These are phyloP conservation scores for Zygogramma bicolorata DNA, from an alignment of 2,888 invertebrate genomes.

Conservation along the genomic window DNA sequence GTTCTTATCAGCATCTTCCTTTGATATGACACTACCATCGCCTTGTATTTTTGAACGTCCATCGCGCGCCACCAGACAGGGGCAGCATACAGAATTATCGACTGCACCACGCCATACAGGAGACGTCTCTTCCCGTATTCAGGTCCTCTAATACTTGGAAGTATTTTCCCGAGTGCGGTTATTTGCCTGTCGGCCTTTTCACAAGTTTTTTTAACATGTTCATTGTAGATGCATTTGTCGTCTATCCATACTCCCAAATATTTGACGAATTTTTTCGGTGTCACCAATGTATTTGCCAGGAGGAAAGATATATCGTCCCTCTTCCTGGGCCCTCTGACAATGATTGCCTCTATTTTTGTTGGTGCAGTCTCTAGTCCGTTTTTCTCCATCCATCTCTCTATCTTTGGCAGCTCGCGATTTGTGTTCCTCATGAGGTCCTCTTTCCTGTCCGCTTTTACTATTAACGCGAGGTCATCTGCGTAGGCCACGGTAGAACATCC, in stretches of 20 bases:
- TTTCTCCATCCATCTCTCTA: constrained; percentile 18
- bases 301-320: constrained; percentile 12
- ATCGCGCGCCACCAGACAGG: constrained; percentile 30
- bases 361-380: constrained; percentile 12
- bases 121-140: constrained; percentile 19
- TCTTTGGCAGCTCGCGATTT: not conserved
- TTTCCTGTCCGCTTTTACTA: not conserved
- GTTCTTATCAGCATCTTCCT: constrained; percentile 16
- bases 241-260: constrained; percentile 32
- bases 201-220: constrained; percentile 12
- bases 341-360: constrained; percentile 31
- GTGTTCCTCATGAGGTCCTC: not conserved
- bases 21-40: not conserved
- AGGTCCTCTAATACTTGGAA: constrained; percentile 24
- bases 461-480: constrained; percentile 28
- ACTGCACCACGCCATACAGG: constrained; percentile 22
- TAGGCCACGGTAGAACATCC: constrained; percentile 18
- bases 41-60: constrained; percentile 8
- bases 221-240: constrained; percentile 9
- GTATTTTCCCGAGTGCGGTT: constrained; percentile 3
- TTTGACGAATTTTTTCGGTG: constrained; percentile 19
- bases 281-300: not conserved
- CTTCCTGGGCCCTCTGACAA: constrained; percentile 20
- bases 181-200: constrained; percentile 18
- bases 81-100: constrained; percentile 35